phyloP scores from a whole-genome alignment of 64 coral and sea anemone species.

The Stichodactyla helianthus region DNA sequence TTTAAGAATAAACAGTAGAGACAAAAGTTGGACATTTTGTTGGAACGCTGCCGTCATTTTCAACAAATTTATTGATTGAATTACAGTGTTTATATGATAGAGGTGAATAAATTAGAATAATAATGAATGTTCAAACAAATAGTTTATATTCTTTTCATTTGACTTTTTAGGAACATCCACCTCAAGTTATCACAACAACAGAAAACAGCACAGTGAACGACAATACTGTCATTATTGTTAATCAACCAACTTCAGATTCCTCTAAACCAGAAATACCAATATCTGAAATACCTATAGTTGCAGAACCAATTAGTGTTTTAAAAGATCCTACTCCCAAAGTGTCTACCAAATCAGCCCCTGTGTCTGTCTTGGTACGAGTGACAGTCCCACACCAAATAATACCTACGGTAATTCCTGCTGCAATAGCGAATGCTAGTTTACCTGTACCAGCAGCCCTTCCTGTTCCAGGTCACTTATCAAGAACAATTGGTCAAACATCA shows the following conservation, averaged over 20 bases:
- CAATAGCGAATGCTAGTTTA: constrained; percentile 79
- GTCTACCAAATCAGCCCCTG: constrained; percentile 56
- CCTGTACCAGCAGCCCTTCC: constrained; percentile 85
- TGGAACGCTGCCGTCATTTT: too few species aligned
- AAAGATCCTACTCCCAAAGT: constrained; percentile 16
- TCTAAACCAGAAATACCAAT: neutral
- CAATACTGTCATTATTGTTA: neutral
- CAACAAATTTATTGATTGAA: too few species aligned
- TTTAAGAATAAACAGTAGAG: too few species aligned
- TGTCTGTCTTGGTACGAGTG: constrained; percentile 83
- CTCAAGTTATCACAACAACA: neutral
- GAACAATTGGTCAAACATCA: constrained; percentile 33
- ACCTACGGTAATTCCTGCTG: constrained; percentile 77
- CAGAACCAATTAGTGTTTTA: neutral
- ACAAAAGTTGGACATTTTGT: too few species aligned
- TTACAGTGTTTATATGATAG: too few species aligned
- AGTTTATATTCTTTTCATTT: neutral
- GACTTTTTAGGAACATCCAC: neutral
- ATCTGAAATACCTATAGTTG: neutral
- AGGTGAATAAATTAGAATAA: too few species aligned
- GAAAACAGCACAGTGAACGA: neutral
- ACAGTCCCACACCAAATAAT: constrained; percentile 39
- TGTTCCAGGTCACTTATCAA: constrained; percentile 66
- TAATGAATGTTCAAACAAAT: too few species aligned
- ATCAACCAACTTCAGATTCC: neutral